Evolutionary conservation across 2,797 vertebrate species (phyloP).

Genomic region (Gymnothorax reevesii): DNA sequence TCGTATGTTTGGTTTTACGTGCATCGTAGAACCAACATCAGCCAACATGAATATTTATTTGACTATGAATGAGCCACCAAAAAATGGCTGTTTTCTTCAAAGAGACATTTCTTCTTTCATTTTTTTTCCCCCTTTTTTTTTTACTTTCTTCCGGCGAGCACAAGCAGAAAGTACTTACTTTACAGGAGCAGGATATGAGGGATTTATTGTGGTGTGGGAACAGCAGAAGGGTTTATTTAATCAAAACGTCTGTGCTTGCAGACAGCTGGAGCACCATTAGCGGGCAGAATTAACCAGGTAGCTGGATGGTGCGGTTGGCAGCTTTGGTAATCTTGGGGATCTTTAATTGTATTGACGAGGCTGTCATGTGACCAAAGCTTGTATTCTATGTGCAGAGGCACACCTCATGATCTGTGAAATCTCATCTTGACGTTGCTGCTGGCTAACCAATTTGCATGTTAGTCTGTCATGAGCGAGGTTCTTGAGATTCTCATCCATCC

Average conservation of each 20-base stretch:
- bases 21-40: neutral
- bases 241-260: neutral
- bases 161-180: neutral
- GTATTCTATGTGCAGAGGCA: neutral
- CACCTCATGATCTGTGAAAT: neutral
- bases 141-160: neutral
- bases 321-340: neutral
- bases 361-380: neutral
- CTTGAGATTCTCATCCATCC: neutral
- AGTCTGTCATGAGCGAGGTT: neutral
- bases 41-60: neutral
- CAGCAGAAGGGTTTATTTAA: neutral
- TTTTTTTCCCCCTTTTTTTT: too few species aligned
- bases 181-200: conserved; percentile 4
- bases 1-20: neutral
- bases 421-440: neutral
- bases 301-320: neutral
- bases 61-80: neutral
- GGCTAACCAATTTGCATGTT: neutral
- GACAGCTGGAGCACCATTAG: neutral
- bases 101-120: neutral
- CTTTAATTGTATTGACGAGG: neutral
- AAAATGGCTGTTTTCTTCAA: neutral
- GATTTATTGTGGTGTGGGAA: conserved; percentile 2
- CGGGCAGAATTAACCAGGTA: neutral